Base-by-base conservation (phyloP, 2,888 invertebrate genomes). In the Esperia sulphurella region DNA sequence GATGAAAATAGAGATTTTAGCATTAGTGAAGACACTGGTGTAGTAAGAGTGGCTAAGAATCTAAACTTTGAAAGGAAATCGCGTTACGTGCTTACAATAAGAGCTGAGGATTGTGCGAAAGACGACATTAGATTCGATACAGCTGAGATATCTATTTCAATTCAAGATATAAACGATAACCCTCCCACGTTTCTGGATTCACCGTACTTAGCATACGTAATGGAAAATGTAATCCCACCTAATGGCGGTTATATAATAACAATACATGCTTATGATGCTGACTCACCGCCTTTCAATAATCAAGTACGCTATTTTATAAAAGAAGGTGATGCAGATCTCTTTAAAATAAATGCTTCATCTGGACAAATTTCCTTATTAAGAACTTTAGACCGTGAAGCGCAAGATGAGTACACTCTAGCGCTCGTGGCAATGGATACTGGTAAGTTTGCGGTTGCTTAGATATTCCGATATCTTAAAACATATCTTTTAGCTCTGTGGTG, bases 381-480 rank as follows among this genome's bases (percentile, higher is more conserved):
- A 65, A 94, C 96, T 0, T 85, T 97, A 68, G 97, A 97, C 83
- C 91, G 97, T 46, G 97, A 97, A 89, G 84, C 92, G 54, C 95
- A 96, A 68, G 92, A 94, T 53, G 95, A 96, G 83, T 97, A 97
- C 75, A 93, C 94, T 45, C 89, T 97, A 58, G 95, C 96, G 2
- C 91, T 97, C 46, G 96, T 97, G 52, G 97, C 97, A 51, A 97
- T 97, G 96, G 97, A 97, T 90, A 96, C 97, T 63, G 97, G 97
- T 97, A 86, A 92, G 92, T 54, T n/a, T n/a, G n/a, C n/a, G n/a
- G n/a, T n/a, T n/a, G n/a, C n/a, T n/a, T n/a, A n/a, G n/a, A n/a
- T n/a, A n/a, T n/a, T n/a, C n/a, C n/a, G n/a, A n/a, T n/a, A 39
- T 31, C 33, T 21, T 21, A 21, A 3, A 21, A 21, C 2, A 21